These are phyloP conservation scores for Poecilia velifera DNA, from an alignment of 2,797 vertebrate species.

Conservation along the genomic window DNA sequence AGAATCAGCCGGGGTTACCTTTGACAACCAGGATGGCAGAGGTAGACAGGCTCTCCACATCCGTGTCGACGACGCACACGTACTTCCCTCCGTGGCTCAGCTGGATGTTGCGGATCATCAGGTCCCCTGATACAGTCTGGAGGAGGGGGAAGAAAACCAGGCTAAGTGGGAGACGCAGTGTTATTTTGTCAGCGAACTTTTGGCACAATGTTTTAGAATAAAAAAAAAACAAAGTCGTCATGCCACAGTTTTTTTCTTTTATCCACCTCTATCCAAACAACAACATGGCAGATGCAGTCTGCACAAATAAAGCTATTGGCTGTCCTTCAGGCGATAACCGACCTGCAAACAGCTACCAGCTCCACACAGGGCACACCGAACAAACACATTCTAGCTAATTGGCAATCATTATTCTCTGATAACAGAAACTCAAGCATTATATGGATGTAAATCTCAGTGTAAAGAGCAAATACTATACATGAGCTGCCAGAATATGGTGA, in stretches of 20 bases:
- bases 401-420: constrained; percentile 80
- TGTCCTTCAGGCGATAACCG: constrained; percentile 64
- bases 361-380: constrained; percentile 56
- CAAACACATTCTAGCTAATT: constrained; percentile 72
- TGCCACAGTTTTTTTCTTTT: constrained; percentile 36
- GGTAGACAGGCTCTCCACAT: constrained; percentile 91
- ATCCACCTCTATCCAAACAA: constrained; percentile 54
- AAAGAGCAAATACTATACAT: constrained; percentile 69
- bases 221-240: constrained; percentile 34
- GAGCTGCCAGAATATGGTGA: constrained; percentile 36
- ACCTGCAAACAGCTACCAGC: constrained; percentile 47
- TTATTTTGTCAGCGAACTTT: constrained; percentile 44
- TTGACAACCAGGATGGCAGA: constrained; percentile 91
- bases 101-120: constrained; percentile 96
- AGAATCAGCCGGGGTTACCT: constrained; percentile 80
- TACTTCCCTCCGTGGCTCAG: constrained; percentile 93
- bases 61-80: constrained; percentile 90
- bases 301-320: constrained; percentile 69
- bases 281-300: constrained; percentile 60
- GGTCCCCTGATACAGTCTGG: constrained; percentile 89
- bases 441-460: constrained; percentile 45
- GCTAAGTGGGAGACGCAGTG: constrained; percentile 17
- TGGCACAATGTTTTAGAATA: constrained; percentile 44
- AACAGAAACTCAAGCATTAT: constrained; percentile 66
- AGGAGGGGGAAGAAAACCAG: constrained; percentile 28